Evolutionary conservation across 2,888 invertebrate genomes (phyloP).

Genomic region (Parnassius glacialis): DNA sequence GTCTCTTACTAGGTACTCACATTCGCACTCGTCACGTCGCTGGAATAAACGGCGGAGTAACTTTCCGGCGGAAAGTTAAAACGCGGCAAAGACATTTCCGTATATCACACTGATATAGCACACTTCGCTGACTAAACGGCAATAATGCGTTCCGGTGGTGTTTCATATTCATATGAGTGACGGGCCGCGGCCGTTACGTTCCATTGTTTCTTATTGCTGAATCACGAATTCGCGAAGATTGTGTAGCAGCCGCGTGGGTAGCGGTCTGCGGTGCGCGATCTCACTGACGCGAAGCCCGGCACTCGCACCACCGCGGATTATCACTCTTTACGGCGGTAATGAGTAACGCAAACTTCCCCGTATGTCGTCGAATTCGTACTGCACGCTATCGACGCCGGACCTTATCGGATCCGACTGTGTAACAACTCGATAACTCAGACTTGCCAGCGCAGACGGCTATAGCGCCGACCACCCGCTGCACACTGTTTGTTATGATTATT

Average conservation of each 20-base stretch:
- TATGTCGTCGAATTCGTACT: conserved; percentile 44
- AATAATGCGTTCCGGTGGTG: conserved; percentile 27
- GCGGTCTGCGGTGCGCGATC: conserved; percentile 40
- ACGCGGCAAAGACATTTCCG: conserved; percentile 55
- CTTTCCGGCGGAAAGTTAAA: conserved; percentile 73
- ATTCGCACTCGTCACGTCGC: conserved; percentile 55
- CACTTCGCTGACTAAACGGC: conserved; percentile 12
- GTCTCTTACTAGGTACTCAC: conserved; percentile 57
- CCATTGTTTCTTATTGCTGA: conserved; percentile 61
- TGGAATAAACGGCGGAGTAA: conserved; percentile 66
- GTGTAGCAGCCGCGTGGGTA: conserved; percentile 35
- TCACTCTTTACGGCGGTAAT: conserved; percentile 63
- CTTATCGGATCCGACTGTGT: conserved; percentile 59
- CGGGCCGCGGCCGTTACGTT: conserved; percentile 40
- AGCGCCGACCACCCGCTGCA: conserved; percentile 41
- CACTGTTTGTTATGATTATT: conserved; percentile 53
- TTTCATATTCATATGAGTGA: conserved; percentile 42
- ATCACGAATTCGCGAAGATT: conserved; percentile 38
- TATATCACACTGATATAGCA: conserved; percentile 12
- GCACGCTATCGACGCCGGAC: conserved; percentile 52
- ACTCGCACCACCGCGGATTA: conserved; percentile 54
- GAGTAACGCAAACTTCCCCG: conserved; percentile 63
- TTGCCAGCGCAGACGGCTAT: conserved; percentile 48
- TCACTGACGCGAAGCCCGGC: conserved; percentile 47
- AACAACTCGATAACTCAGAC: conserved; percentile 49